Evolutionary conservation across 2,797 vertebrate species (phyloP).

Genomic region (Anguilla obscura): DNA sequence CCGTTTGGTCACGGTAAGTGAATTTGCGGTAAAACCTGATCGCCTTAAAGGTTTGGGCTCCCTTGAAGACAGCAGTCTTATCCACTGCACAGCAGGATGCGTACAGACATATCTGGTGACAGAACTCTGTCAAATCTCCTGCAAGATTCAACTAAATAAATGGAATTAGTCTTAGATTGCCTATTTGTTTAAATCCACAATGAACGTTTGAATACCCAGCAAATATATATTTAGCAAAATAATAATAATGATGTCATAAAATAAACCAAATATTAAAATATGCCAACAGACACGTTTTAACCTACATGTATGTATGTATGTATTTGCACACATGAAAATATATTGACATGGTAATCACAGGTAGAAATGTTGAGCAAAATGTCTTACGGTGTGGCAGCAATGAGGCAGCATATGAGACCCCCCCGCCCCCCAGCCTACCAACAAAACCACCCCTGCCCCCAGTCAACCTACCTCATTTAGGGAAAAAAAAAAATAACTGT

Average conservation of each 20-base stretch:
- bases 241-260: neutral
- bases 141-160: neutral
- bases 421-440: neutral
- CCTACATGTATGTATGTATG: neutral
- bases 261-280: neutral
- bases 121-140: neutral
- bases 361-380: neutral
- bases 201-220: neutral
- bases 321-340: neutral
- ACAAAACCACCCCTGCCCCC: constrained; percentile 39
- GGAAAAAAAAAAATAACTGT: constrained; percentile 57
- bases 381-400: neutral
- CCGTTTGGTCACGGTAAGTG: constrained; percentile 7
- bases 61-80: neutral
- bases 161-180: neutral
- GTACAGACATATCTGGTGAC: neutral
- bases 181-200: neutral
- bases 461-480: constrained; percentile 61
- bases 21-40: constrained; percentile 3
- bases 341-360: neutral
- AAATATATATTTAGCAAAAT: neutral
- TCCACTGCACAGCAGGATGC: neutral
- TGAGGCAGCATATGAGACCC: neutral
- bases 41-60: neutral
- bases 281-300: neutral